These are phyloP conservation scores for Steinernema scapterisci DNA, from an alignment of 2,888 invertebrate genomes.

Conservation along the genomic window DNA sequence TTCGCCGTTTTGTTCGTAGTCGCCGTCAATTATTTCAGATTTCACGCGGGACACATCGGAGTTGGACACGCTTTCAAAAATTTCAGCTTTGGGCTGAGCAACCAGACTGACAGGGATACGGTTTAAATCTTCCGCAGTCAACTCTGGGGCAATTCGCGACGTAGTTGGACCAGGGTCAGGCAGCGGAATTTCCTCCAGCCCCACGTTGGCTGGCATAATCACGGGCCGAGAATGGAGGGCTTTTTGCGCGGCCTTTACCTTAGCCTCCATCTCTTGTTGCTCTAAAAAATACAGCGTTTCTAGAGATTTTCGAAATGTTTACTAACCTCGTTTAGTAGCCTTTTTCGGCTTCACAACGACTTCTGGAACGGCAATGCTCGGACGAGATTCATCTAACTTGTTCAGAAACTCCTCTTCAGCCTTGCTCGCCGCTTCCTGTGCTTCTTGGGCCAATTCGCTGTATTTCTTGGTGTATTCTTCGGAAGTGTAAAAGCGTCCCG, in stretches of 20 bases:
- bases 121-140: background rate
- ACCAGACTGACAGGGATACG: slow-evolving; percentile 1
- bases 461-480: slow-evolving; percentile 43
- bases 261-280: background rate
- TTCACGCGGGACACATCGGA: slow-evolving; percentile 2
- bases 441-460: slow-evolving; percentile 36
- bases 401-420: slow-evolving; percentile 21
- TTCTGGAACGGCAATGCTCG: background rate
- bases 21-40: background rate
- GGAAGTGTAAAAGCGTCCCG: slow-evolving; percentile 49
- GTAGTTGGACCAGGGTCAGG: background rate
- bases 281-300: background rate
- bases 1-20: slow-evolving; percentile 5
- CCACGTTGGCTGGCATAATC: background rate
- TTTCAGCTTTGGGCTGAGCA: slow-evolving; percentile 7
- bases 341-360: background rate
- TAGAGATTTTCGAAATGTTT: background rate
- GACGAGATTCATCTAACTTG: background rate
- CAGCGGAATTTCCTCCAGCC: slow-evolving; percentile 3
- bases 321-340: slow-evolving; percentile 1
- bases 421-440: background rate
- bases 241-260: slow-evolving; percentile 1
- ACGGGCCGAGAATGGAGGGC: background rate
- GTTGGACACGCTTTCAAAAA: background rate
- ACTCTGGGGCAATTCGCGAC: background rate